These are phyloP conservation scores for Blastobasis lacticolella DNA, from an alignment of 2,888 invertebrate species.

Conservation along the genomic window DNA sequence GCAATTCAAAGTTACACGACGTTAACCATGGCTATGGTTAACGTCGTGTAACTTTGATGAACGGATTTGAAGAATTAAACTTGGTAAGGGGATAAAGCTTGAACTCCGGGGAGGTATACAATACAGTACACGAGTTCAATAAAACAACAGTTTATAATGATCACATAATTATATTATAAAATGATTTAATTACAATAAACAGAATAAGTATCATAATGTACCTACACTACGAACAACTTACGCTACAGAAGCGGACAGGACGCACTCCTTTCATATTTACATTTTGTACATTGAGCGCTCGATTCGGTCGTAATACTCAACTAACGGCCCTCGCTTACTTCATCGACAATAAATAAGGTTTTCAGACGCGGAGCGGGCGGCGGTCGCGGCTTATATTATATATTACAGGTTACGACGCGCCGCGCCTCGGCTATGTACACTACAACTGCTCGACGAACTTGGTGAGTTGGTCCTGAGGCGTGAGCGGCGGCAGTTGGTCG, in stretches of 20 bases:
- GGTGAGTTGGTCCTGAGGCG: constrained; percentile 94
- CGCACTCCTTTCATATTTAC: constrained; percentile 72
- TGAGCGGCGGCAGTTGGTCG: constrained; percentile 84
- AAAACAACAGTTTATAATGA: constrained; percentile 65
- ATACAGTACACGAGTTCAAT: no score
- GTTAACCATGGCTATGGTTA: no score
- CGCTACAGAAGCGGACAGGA: constrained; percentile 71
- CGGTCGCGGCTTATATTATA: constrained; percentile 38
- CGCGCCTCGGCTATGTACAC: constrained; percentile 70
- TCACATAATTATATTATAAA: constrained; percentile 76
- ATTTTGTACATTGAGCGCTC: constrained; percentile 75
- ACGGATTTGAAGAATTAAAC: no score
- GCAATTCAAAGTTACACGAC: no score
- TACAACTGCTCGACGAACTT: constrained; percentile 97
- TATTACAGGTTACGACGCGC: constrained; percentile 40
- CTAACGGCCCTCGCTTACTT: constrained; percentile 52
- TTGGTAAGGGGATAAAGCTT: no score
- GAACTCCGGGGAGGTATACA: no score
- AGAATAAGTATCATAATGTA: constrained; percentile 76
- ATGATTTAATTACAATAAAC: constrained; percentile 76
- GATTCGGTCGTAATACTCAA: constrained; percentile 67
- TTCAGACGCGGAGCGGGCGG: constrained; percentile 19
- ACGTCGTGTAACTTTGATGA: no score
- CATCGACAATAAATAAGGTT: constrained; percentile 64
- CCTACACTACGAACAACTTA: constrained; percentile 75